Evolutionary conservation across 1,140 invertebrate genomes (phyloP), one percentile per base, ranked within the genome.

Genomic region (Cardiocondyla obscurior): DNA sequence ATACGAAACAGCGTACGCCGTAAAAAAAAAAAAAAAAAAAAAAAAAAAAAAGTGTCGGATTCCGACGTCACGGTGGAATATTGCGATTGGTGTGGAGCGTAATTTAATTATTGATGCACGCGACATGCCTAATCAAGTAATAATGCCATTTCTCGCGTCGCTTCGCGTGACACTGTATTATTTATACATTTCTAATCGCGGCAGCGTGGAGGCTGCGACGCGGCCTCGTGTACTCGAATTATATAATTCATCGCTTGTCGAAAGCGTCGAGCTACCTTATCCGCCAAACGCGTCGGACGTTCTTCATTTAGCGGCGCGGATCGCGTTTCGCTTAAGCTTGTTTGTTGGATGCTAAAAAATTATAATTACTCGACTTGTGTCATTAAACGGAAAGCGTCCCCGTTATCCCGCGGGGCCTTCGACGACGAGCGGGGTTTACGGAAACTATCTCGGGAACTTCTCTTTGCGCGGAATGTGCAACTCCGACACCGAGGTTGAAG

Each of bases 31-130:
- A 42, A 58, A 70, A 62, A 76, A 42, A 58, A 55, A 30, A 39
- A 62, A 36, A 36, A 70, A 62, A 76, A 42, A 58, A 46, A 57
- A 83, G 12, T 16, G 6, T 36, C 33, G 58, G 58, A 53, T 30
- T 3, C 19, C 30, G 44, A 72, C 16, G n/a, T 30, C 44, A 16
- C 36, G 79, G 69, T 30, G 28, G 36, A 70, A 86, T 30, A 70
- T 85, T 79, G 30, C 74, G 53, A 36, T 60, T 60, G 84, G 83
- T 88, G 85, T 83, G 30, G 64, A 83, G 88, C 87, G 87, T 89
- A 89, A 87, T 85, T 83, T 30, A 83, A 82, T 85, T 44, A 83
- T 82, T 64, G 55, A 77, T 85, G 88, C 69, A 89, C 87, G 87
- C 85, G 76, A 70, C 53, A 70, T 89, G 88, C 77, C 82, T 81